Percentiles rank a stretch among this genome's conserved stretches.
phyloP scores from a whole-genome alignment of 2,113 vertebrate genomes.

The Xerus inauris region DNA sequence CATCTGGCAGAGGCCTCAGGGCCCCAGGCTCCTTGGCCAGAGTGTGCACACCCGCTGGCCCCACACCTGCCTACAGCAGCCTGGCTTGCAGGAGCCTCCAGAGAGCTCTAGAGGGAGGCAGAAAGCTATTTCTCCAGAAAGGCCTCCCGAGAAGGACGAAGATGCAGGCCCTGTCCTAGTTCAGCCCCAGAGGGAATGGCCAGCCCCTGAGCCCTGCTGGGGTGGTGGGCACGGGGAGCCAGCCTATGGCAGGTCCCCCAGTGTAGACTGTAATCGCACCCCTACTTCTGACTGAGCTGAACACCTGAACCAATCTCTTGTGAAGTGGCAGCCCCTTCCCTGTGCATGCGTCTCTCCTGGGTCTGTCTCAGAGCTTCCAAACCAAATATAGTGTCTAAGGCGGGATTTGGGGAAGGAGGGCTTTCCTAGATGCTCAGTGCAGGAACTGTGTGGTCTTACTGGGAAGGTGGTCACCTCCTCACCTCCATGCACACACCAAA shows the following conservation, averaged over 20 bases:
- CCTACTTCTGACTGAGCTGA: neutral
- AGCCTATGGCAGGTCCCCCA: neutral
- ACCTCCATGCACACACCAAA: neutral
- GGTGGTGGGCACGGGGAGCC: neutral
- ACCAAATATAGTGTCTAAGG: no score
- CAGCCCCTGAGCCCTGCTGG: neutral
- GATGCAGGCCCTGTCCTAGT: rapidly evolving
- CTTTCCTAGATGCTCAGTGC: neutral
- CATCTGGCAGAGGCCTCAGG: neutral
- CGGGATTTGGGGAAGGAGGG: neutral
- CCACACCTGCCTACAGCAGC: neutral
- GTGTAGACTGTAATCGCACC: neutral
- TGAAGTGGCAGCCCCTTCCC: neutral
- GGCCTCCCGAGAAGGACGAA: neutral
- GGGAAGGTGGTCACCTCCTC: no score
- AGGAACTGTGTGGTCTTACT: no score
- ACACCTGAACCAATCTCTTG: neutral
- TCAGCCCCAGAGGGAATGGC: no score
- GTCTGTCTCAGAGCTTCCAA: neutral
- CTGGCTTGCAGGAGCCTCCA: neutral
- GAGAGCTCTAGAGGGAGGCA: conserved; percentile 84
- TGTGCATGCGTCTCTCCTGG: rapidly evolving
- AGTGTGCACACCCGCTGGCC: rapidly evolving
- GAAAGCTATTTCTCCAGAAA: conserved; percentile 69
- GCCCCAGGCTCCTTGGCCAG: neutral